Conservation (phyloP, 2,797 vertebrate species). For the Platalea minor region DNA sequence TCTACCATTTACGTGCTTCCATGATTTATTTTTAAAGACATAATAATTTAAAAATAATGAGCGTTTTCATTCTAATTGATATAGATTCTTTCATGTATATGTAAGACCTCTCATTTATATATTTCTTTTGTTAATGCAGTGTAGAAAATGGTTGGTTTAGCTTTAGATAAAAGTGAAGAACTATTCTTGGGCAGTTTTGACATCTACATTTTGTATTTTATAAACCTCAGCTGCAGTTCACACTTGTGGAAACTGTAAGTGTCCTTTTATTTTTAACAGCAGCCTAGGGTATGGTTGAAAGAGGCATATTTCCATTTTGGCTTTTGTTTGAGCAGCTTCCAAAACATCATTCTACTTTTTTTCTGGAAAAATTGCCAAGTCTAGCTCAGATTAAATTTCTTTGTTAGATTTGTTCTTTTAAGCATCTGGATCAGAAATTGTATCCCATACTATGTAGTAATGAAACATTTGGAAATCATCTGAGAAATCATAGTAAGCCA, state of each 20-base stretch:
- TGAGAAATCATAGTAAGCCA: conserved; percentile 65
- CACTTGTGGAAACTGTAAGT: conserved; percentile 74
- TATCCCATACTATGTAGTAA: conserved; percentile 68
- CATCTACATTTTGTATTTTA: conserved; percentile 56
- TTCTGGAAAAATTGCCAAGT: conserved; percentile 74
- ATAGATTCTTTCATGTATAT: background rate
- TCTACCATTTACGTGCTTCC: background rate
- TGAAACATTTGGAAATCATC: conserved; percentile 81
- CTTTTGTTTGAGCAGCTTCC: conserved; percentile 79
- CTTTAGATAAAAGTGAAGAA: conserved; percentile 25
- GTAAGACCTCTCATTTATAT: background rate
- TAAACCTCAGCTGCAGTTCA: conserved; percentile 72
- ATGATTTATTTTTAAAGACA: background rate
- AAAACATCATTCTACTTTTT: conserved; percentile 73
- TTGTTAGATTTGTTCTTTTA: conserved; percentile 76
- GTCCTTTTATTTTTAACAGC: conserved; percentile 73
- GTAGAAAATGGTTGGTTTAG: background rate
- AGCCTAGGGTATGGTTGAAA: conserved; percentile 67
- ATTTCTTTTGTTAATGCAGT: background rate
- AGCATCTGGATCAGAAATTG: conserved; percentile 79
- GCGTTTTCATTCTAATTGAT: conserved; percentile 1
- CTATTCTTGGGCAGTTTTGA: conserved; percentile 44
- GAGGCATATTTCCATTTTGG: conserved; percentile 73
- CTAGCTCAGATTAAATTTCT: conserved; percentile 77
- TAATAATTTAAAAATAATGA: background rate